Evolutionary conservation across 2,888 invertebrate genomes (phyloP).

Genomic region (Tipula lateralis): DNA sequence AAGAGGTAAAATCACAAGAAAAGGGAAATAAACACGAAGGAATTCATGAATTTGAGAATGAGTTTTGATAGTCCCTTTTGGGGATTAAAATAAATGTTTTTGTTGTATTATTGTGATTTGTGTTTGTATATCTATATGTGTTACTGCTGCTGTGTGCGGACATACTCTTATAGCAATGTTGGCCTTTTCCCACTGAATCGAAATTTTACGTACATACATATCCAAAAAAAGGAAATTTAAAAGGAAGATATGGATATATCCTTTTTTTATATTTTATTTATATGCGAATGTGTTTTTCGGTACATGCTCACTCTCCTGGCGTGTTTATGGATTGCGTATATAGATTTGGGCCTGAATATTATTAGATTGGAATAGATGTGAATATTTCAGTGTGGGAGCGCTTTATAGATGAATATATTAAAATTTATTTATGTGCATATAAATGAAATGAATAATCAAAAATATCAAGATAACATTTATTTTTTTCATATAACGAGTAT

Average conservation of each 20-base stretch:
- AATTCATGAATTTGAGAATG: background rate
- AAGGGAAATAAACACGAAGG: background rate
- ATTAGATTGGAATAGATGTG: background rate
- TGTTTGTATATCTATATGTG: background rate
- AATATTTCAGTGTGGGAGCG: background rate
- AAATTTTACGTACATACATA: background rate
- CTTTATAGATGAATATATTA: constrained; percentile 1
- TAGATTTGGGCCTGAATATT: background rate
- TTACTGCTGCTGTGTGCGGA: background rate
- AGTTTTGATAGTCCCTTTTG: constrained; percentile 25
- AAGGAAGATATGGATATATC: background rate
- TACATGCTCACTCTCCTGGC: background rate
- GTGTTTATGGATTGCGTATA: background rate
- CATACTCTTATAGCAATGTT: background rate
- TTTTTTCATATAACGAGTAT: no score
- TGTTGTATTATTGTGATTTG: background rate
- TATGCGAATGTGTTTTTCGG: background rate
- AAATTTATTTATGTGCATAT: constrained; percentile 19
- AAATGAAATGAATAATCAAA: constrained; percentile 11
- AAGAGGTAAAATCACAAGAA: constrained; percentile 24
- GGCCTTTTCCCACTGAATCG: background rate
- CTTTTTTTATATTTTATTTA: background rate
- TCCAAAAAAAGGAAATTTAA: background rate
- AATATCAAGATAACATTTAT: background rate
- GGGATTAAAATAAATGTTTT: constrained; percentile 19